These are phyloP conservation scores for Andrena dorsata DNA, from an alignment of 2,888 invertebrate species.

Conservation along the genomic window DNA sequence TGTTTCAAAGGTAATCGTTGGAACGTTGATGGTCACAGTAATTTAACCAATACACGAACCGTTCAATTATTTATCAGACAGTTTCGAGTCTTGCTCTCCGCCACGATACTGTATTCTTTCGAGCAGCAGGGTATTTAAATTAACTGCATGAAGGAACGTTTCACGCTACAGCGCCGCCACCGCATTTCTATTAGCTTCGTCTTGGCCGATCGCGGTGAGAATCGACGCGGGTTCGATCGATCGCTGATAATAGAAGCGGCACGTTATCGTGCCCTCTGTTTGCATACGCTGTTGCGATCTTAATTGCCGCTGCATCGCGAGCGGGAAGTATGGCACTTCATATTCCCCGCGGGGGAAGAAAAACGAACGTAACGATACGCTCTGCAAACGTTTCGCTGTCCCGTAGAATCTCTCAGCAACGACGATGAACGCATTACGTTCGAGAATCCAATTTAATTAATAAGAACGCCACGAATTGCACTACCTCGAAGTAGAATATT, in stretches of 20 bases:
- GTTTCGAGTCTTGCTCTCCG: neutral
- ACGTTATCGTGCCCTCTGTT: neutral
- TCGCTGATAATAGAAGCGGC: neutral
- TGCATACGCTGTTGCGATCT: neutral
- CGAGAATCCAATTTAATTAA: neutral
- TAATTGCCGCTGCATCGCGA: slow-evolving; percentile 16
- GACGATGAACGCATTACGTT: neutral
- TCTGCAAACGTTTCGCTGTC: neutral
- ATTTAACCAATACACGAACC: neutral
- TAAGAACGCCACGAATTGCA: neutral
- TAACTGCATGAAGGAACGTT: slow-evolving; percentile 56
- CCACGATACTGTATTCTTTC: neutral
- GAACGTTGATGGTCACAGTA: neutral
- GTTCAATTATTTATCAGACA: neutral
- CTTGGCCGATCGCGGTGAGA: slow-evolving; percentile 71
- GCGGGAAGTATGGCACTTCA: slow-evolving; percentile 83
- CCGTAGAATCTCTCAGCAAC: neutral
- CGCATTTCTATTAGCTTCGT: slow-evolving; percentile 80
- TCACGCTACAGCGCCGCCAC: slow-evolving; percentile 43
- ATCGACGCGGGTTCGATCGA: slow-evolving; percentile 22
- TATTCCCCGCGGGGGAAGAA: slow-evolving; percentile 72
- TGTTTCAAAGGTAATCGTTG: neutral
- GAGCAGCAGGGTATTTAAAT: slow-evolving; percentile 38
- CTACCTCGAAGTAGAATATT: neutral
- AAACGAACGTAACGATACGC: slow-evolving; percentile 24